These are phyloP conservation scores for Thomomys bottae DNA, from an alignment of 2,113 vertebrate species.

Conservation along the genomic window DNA sequence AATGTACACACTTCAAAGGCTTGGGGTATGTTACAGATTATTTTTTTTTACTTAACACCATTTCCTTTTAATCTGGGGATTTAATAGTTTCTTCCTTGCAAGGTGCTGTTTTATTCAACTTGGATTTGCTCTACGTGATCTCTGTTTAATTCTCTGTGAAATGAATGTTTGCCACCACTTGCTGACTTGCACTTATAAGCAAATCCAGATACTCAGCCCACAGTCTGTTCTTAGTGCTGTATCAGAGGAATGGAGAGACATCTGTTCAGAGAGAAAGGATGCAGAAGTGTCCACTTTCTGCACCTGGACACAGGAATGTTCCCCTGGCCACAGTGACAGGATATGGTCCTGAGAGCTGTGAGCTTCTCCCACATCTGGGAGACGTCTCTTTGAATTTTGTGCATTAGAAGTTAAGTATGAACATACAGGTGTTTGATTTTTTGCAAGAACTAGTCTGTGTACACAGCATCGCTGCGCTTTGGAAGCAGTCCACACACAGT, in stretches of 20 bases:
- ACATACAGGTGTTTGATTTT: slow-evolving; percentile 32
- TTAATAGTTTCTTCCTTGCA: slow-evolving; percentile 30
- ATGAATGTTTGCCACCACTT: neutral
- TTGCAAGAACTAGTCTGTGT: neutral
- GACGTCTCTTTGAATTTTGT: neutral
- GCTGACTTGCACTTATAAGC: neutral
- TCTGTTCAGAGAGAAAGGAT: neutral
- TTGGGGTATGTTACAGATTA: neutral
- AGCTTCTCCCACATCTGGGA: neutral
- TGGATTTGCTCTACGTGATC: slow-evolving; percentile 26
- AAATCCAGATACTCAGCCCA: neutral
- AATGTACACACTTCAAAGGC: slow-evolving; percentile 32
- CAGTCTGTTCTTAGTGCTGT: neutral
- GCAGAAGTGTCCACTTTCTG: neutral
- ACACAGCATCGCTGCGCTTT: no score
- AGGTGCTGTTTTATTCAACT: neutral
- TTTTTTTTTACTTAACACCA: slow-evolving; percentile 35
- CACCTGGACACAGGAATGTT: neutral
- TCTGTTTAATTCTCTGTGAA: slow-evolving; percentile 17
- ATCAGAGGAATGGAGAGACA: neutral
- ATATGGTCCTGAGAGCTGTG: neutral
- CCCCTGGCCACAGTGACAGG: neutral
- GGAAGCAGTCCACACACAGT: no score
- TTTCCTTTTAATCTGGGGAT: slow-evolving; percentile 41
- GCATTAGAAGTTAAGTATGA: no score